A percentile compares a stretch with the other conserved stretches of the same genome.
Evolutionary conservation across 2,797 vertebrate genomes (phyloP).

Genomic region (Gallinago solitaria): DNA sequence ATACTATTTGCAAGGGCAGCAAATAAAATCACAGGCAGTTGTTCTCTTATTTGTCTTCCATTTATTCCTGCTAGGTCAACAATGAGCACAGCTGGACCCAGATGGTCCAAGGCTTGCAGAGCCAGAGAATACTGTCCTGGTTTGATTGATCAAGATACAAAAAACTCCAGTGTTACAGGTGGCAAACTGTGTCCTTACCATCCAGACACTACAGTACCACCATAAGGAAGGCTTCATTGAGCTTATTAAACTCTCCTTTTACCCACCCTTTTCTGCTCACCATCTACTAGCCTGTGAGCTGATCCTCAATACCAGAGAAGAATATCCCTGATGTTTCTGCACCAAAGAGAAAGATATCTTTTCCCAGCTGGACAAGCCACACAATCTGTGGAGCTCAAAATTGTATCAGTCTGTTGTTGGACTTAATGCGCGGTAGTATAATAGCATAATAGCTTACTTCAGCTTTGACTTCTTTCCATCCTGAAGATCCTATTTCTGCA

Average conservation of each 20-base stretch:
- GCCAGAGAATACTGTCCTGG: not conserved
- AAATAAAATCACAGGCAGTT: conserved; percentile 12
- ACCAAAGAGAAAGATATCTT: not conserved
- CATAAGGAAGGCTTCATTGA: not conserved
- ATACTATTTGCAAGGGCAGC: not conserved
- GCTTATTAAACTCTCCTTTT: not conserved
- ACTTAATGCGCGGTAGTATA: not conserved
- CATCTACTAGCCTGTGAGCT: not conserved
- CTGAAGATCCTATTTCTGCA: not conserved
- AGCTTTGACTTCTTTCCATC: not conserved
- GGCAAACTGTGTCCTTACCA: not conserved
- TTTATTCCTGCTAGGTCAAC: conserved; percentile 29
- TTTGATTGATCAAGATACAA: not conserved
- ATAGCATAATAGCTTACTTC: not conserved
- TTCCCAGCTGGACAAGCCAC: not conserved
- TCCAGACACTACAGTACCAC: not conserved
- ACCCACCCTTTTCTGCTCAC: not conserved
- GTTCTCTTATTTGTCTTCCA: not conserved
- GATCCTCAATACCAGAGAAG: not conserved
- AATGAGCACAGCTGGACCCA: not conserved
- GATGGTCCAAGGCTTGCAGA: not conserved
- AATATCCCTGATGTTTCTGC: not conserved
- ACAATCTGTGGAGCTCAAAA: not conserved
- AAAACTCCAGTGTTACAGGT: not conserved
- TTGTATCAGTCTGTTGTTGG: not conserved